Conservation (phyloP, 1,140 invertebrate species). For the Sarcophaga peregrina region DNA sequence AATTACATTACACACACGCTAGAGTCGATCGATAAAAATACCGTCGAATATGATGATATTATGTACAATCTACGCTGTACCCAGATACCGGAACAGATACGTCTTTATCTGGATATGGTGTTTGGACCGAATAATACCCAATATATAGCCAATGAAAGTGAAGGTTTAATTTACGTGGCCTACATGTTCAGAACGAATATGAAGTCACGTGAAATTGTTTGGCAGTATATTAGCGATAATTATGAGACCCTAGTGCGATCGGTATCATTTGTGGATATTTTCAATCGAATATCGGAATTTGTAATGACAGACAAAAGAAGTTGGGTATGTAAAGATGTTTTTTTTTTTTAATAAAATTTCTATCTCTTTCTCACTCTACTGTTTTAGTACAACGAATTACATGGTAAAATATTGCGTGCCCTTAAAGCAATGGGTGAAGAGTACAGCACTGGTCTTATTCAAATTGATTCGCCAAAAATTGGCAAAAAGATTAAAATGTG, state of each 20-base stretch:
- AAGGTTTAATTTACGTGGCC: constrained; percentile 55
- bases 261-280: constrained; percentile 52
- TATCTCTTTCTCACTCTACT: no score
- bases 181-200: constrained; percentile 55
- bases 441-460: constrained; percentile 45
- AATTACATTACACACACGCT: constrained; percentile 48
- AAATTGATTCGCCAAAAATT: constrained; percentile 49
- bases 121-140: constrained; percentile 54
- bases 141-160: constrained; percentile 50
- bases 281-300: constrained; percentile 65
- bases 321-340: constrained; percentile 20
- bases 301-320: constrained; percentile 49
- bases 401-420: constrained; percentile 49
- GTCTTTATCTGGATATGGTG: constrained; percentile 53
- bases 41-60: constrained; percentile 53
- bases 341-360: no score
- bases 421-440: constrained; percentile 45
- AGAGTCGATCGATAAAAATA: constrained; percentile 45
- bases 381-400: constrained; percentile 54
- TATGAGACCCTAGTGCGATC: constrained; percentile 52
- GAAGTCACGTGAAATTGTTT: constrained; percentile 50
- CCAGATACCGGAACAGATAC: constrained; percentile 51
- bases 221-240: constrained; percentile 55
- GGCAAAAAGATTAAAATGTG: constrained; percentile 54
- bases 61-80: constrained; percentile 58